A percentile compares a stretch with the other conserved stretches of the same genome.
These are phyloP conservation scores for Torymus texanus DNA, from an alignment of 2,888 invertebrate species.

Conservation along the genomic window DNA sequence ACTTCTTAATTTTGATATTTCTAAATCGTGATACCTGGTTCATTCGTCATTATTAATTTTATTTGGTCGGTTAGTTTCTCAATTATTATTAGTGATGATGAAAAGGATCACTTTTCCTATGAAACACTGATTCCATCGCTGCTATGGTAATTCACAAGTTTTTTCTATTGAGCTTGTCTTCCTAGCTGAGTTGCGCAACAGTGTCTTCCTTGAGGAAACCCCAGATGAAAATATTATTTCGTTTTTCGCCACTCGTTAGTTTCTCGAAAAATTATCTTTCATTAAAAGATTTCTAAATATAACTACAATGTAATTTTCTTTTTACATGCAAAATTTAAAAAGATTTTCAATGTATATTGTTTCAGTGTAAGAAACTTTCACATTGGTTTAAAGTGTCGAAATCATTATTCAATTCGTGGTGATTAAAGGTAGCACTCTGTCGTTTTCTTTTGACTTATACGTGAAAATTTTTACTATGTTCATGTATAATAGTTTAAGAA, in stretches of 20 bases:
- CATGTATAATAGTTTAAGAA: too few species aligned
- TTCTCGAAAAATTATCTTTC: constrained; percentile 18
- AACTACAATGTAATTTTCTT: too few species aligned
- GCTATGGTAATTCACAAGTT: constrained; percentile 8
- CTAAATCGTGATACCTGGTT: constrained; percentile 4
- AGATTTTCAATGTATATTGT: too few species aligned
- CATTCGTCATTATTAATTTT: constrained; percentile 11
- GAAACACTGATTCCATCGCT: constrained; percentile 19
- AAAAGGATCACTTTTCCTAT: constrained; percentile 13
- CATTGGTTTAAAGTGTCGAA: too few species aligned
- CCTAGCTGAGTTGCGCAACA: constrained; percentile 1
- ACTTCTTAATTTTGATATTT: constrained; percentile 22
- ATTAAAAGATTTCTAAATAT: too few species aligned
- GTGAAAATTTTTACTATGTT: too few species aligned
- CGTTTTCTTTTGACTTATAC: too few species aligned
- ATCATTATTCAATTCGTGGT: too few species aligned
- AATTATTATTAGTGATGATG: constrained; percentile 43
- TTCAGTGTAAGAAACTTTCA: too few species aligned
- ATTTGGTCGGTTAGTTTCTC: constrained; percentile 11
- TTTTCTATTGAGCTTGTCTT: neutral
- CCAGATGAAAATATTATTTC: neutral
- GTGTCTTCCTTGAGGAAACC: constrained; percentile 32
- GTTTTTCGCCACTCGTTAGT: constrained; percentile 33
- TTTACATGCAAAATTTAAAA: too few species aligned
- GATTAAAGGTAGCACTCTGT: too few species aligned